Base-by-base conservation (phyloP, 1,140 invertebrate species). In the Heliothis subflexa region DNA sequence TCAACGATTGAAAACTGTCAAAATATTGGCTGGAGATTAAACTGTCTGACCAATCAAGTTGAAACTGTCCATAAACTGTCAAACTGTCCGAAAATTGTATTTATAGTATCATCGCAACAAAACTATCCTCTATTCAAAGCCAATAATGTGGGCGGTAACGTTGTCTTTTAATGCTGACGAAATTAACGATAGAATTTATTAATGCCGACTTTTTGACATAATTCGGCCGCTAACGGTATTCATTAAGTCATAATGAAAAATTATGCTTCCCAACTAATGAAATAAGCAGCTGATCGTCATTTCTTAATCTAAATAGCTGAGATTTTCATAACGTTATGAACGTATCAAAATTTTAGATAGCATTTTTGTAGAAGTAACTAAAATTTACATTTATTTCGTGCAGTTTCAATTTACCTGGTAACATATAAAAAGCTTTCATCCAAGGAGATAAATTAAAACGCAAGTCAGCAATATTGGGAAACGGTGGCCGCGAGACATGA, bases 131-230 rank as follows among this genome's bases (percentile, higher is more conserved):
- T 13, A 18, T 12, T 11, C n/a, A 54, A 54, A n/a, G 13, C 14
- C 14, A 25, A n/a, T n/a, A 50, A 7, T 16, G 13, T 7, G 14
- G 14, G 21, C 57, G 57, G 21, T n/a, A 11, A 47, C 16, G 33
- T 64, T 25, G 16, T 68, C 47, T 14, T 14, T 13, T 13, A 68
- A 21, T 16, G 18, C 64, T 52, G 14, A 25, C 11, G 49, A 68
- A 68, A 75, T 33, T n/a, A 52, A 75, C n/a, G 14, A 64, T 5
- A n/a, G 45, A 62, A 64, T 75, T 75, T 75, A 75, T 85, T 83
- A 86, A 85, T 82, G 78, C 79, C 83, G 85, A 87, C 86, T 85
- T 85, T 82, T 82, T 86, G 86, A 87, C 88, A 86, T 86, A 87
- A 89, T 87, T 88, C 81, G 86, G 88, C 83, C 85, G 82, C 79